phyloP scores from a whole-genome alignment of 1,140 invertebrate genomes.

The Periplaneta americana region DNA sequence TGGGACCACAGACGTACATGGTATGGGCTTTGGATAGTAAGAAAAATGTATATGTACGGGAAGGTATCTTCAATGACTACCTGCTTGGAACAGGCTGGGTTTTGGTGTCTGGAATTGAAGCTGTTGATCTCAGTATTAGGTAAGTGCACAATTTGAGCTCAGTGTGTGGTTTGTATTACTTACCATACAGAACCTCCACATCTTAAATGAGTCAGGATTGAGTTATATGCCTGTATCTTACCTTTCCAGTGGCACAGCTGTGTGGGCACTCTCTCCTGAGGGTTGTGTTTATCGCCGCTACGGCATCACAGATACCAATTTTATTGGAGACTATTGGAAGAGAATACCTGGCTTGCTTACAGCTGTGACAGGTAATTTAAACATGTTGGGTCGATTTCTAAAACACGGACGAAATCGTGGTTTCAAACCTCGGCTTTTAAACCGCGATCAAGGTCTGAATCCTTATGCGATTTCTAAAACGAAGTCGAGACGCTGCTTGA shows the following conservation, averaged over 20 bases:
- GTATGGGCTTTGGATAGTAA: constrained; percentile 52
- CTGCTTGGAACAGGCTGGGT: constrained; percentile 48
- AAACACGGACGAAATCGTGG: no score
- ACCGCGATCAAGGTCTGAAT: no score
- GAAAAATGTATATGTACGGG: constrained; percentile 44
- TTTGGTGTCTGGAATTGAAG: constrained; percentile 43
- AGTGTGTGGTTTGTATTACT: no score
- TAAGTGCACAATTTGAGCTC: no score
- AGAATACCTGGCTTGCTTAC: constrained; percentile 42
- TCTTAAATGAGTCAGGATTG: no score
- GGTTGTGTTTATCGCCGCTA: constrained; percentile 43
- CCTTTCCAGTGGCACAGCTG: constrained; percentile 35
- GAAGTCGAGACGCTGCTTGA: no score
- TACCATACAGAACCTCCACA: no score
- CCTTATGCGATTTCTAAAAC: no score
- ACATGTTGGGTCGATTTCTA: no score
- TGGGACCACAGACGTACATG: constrained; percentile 42
- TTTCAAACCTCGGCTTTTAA: no score
- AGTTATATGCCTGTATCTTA: constrained; percentile 5
- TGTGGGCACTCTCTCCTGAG: constrained; percentile 43
- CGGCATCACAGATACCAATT: constrained; percentile 43
- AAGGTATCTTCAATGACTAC: constrained; percentile 44
- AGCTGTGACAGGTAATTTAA: constrained; percentile 43
- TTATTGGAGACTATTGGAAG: constrained; percentile 49
- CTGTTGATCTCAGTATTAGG: constrained; percentile 43